Percentiles rank a stretch among this genome's conserved stretches.
phyloP scores from a whole-genome alignment of 2,888 invertebrate genomes.

The Hemistola chrysoprasaria region DNA sequence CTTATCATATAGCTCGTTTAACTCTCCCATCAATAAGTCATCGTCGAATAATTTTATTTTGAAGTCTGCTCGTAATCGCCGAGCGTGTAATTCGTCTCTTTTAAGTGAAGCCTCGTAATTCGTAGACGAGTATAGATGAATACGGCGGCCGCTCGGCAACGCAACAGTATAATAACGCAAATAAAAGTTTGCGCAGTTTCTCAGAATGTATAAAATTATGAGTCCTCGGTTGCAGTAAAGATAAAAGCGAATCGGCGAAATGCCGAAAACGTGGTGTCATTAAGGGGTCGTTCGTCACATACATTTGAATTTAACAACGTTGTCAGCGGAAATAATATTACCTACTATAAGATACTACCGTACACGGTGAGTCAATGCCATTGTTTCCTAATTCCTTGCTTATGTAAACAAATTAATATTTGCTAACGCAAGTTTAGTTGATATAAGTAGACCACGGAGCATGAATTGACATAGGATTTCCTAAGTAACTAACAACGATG shows the following conservation, averaged over 20 bases:
- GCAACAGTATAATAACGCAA: slow-evolving; percentile 11
- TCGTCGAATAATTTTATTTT: slow-evolving; percentile 51
- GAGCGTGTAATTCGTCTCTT: slow-evolving; percentile 40
- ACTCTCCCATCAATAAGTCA: slow-evolving; percentile 51
- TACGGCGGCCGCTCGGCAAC: slow-evolving; percentile 6
- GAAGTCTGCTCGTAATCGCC: slow-evolving; percentile 40
- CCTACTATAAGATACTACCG: not conserved
- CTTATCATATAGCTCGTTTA: slow-evolving; percentile 57
- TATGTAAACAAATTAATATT: too few relatives aligned
- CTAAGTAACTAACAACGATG: too few relatives aligned
- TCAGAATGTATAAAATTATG: slow-evolving; percentile 6
- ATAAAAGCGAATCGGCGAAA: slow-evolving; percentile 21
- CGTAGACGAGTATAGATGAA: slow-evolving; percentile 30
- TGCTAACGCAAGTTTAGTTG: too few relatives aligned
- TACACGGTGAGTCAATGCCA: too few relatives aligned
- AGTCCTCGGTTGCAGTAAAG: slow-evolving; percentile 12
- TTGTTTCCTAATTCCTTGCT: too few relatives aligned
- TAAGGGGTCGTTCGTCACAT: slow-evolving; percentile 11
- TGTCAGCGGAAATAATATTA: slow-evolving; percentile 1
- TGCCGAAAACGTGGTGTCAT: slow-evolving; percentile 14
- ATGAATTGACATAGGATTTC: too few relatives aligned
- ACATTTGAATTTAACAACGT: slow-evolving; percentile 4
- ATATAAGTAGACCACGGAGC: too few relatives aligned
- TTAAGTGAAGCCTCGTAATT: slow-evolving; percentile 29
- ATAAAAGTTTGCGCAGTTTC: slow-evolving; percentile 18